Conservation (phyloP, 1,140 invertebrate genomes). For the Nebria ingens region DNA sequence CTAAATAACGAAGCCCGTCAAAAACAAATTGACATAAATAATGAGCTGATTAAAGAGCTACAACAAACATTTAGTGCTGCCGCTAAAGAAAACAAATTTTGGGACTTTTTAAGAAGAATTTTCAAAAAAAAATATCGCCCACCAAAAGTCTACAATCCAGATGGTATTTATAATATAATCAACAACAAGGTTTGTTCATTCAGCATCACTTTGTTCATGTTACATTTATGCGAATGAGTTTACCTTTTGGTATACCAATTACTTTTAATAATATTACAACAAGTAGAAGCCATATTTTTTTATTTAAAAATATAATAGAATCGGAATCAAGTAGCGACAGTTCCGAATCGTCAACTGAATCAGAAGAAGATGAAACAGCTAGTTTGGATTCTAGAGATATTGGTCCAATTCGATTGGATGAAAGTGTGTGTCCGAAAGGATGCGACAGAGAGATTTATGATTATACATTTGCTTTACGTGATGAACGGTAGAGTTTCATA, state of each 20-base stretch:
- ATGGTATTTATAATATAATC: no score
- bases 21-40: conserved; percentile 23
- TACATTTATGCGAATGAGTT: no score
- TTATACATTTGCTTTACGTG: conserved; percentile 47
- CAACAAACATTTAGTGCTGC: conserved; percentile 37
- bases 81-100: conserved; percentile 60
- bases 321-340: conserved; percentile 12
- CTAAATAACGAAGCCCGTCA: conserved; percentile 19
- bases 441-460: conserved; percentile 58
- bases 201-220: no score
- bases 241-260: no score
- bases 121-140: conserved; percentile 65
- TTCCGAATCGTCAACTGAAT: conserved; percentile 36
- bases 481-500: no score
- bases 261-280: no score
- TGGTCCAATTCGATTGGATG: conserved; percentile 52
- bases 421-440: conserved; percentile 61
- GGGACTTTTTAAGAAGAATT: conserved; percentile 60
- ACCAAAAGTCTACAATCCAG: conserved; percentile 34
- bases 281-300: background rate
- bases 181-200: no score
- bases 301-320: no score
- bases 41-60: conserved; percentile 24
- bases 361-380: conserved; percentile 45
- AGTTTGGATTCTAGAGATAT: conserved; percentile 50